Conservation (phyloP, 2,113 vertebrate genomes). For the Rostratula benghalensis region DNA sequence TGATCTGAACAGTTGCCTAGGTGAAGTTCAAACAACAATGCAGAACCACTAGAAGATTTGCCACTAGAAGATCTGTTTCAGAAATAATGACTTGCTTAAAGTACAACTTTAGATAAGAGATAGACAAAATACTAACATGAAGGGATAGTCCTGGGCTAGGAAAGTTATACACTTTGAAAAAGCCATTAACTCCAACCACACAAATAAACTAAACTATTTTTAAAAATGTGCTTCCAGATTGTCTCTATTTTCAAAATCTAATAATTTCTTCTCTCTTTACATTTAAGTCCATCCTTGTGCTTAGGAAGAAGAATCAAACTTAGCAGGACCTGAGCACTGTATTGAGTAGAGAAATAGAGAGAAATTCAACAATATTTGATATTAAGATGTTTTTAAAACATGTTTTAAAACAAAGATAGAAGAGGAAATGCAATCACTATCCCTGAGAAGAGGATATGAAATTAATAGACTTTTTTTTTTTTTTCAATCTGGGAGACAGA, state of each 20-base stretch:
- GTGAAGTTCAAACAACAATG: slow-evolving; percentile 38
- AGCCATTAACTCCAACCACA: not conserved
- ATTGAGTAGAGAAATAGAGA: not conserved
- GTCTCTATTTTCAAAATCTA: not conserved
- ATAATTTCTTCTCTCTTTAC: not conserved
- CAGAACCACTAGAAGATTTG: not conserved
- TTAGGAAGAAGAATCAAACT: not conserved
- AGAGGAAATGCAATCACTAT: not conserved
- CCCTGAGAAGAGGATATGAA: not conserved
- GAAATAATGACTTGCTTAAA: not conserved
- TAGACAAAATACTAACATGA: not conserved
- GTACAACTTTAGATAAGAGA: not conserved
- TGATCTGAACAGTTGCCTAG: slow-evolving; percentile 37
- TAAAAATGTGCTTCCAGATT: not conserved
- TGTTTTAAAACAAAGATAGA: not conserved
- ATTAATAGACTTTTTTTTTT: not conserved
- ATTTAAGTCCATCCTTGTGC: not conserved
- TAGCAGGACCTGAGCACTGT: not conserved
- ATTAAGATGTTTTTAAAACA: no score
- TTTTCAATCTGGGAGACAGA: not conserved
- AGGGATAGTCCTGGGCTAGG: not conserved
- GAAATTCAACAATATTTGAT: not conserved
- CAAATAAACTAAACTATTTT: not conserved
- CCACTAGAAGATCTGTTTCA: not conserved
- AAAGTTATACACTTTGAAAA: not conserved